Evolutionary conservation across 2,888 invertebrate genomes (phyloP).

Genomic region (Amphipyra tragopoginis): DNA sequence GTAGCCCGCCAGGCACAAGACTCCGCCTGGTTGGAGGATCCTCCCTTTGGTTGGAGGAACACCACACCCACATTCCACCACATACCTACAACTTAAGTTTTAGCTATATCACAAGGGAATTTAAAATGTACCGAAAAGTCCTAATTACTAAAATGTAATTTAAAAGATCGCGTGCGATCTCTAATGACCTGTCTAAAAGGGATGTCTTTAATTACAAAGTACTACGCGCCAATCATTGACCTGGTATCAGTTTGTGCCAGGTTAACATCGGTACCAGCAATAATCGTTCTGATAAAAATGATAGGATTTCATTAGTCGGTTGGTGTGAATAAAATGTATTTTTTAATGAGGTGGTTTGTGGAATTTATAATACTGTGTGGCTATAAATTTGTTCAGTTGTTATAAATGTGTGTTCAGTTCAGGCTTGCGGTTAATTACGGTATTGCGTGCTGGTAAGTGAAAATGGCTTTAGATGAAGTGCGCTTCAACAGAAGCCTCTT

Average conservation of each 20-base stretch:
- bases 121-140: neutral
- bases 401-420: neutral
- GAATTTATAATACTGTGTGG: too few relatives aligned
- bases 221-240: constrained; percentile 11
- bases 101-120: too few relatives aligned
- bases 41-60: too few relatives aligned
- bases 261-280: constrained; percentile 1
- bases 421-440: neutral
- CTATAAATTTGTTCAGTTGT: too few relatives aligned
- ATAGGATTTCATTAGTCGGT: constrained; percentile 5
- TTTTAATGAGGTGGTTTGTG: constrained; percentile 6
- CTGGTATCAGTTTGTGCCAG: constrained; percentile 39
- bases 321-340: constrained; percentile 1
- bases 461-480: too few relatives aligned
- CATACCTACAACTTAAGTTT: too few relatives aligned
- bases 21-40: too few relatives aligned
- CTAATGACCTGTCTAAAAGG: constrained; percentile 22
- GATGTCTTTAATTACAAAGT: constrained; percentile 25
- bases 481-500: too few relatives aligned
- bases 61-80: too few relatives aligned
- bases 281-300: constrained; percentile 24
- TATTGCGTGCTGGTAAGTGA: too few relatives aligned
- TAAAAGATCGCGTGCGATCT: constrained; percentile 31
- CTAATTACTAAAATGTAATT: constrained; percentile 11
- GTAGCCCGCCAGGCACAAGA: too few relatives aligned